Evolutionary conservation across 1,140 invertebrate genomes (phyloP).

Genomic region (Planococcus citri): DNA sequence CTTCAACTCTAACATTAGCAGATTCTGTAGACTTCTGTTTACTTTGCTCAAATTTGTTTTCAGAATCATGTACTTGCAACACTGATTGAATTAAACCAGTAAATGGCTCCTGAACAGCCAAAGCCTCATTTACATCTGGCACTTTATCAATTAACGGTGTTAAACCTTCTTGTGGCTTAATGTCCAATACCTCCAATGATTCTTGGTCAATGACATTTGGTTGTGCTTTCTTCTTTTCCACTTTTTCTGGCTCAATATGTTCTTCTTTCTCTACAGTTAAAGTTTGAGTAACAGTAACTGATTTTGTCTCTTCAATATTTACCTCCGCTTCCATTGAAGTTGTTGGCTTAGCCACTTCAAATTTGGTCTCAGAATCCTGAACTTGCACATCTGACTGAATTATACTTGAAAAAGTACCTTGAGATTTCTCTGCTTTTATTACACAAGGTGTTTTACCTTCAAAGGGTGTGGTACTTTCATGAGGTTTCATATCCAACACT

Average conservation of each 20-base stretch:
- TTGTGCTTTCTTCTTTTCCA: conserved; percentile 26
- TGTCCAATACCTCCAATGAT: conserved; percentile 24
- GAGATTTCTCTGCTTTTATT: conserved; percentile 26
- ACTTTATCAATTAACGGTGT: conserved; percentile 16
- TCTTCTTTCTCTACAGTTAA: conserved; percentile 33
- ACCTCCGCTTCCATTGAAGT: conserved; percentile 32
- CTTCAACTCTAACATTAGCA: conserved; percentile 35
- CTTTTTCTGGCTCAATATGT: conserved; percentile 30
- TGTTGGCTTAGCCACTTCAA: conserved; percentile 30
- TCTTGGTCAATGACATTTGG: conserved; percentile 27
- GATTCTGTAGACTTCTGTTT: conserved; percentile 29
- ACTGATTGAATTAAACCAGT: not conserved
- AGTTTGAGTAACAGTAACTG: conserved; percentile 38
- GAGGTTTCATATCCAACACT: conserved; percentile 27
- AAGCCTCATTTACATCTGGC: conserved; percentile 22
- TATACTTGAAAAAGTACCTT: not conserved
- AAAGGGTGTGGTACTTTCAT: conserved; percentile 28
- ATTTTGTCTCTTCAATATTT: conserved; percentile 36
- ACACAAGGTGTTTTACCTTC: conserved; percentile 31
- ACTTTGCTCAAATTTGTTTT: conserved; percentile 31
- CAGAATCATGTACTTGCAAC: conserved; percentile 30
- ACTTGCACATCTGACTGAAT: conserved; percentile 1
- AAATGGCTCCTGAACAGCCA: not conserved
- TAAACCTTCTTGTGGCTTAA: conserved; percentile 24
- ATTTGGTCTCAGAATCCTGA: conserved; percentile 32